phyloP scores from a whole-genome alignment of 2,113 vertebrate species.

The Romanogobio albipinnatus region DNA sequence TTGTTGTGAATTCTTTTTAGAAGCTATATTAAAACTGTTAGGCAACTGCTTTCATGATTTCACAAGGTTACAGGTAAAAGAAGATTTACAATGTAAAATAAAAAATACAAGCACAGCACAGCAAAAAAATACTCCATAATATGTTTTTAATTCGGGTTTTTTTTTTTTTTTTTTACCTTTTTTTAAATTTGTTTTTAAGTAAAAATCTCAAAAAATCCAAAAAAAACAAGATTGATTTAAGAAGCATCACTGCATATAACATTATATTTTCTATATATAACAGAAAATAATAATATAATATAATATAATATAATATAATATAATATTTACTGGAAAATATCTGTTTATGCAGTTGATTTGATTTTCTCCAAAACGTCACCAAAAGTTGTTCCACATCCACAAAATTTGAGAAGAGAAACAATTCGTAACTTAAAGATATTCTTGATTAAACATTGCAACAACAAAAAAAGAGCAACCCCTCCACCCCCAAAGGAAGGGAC shows the following conservation, averaged over 20 bases:
- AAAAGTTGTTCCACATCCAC: background rate
- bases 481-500: slow-evolving; percentile 75
- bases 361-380: background rate
- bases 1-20: background rate
- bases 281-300: background rate
- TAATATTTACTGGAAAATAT: background rate
- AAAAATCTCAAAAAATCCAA: background rate
- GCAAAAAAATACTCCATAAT: too few species aligned
- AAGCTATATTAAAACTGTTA: background rate
- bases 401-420: background rate
- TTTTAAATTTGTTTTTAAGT: too few species aligned
- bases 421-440: background rate
- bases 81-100: background rate
- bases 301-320: background rate
- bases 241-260: background rate
- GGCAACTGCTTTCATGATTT: background rate
- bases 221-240: background rate
- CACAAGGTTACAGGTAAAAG: background rate
- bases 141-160: too few species aligned
- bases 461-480: slow-evolving; percentile 49
- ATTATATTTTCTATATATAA: background rate
- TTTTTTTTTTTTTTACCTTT: too few species aligned
- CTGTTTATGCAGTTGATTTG: background rate
- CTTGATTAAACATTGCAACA: slow-evolving; percentile 35
- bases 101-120: background rate